Evolutionary conservation across 2,797 vertebrate genomes (phyloP).

Genomic region (Aeoliscus strigatus): DNA sequence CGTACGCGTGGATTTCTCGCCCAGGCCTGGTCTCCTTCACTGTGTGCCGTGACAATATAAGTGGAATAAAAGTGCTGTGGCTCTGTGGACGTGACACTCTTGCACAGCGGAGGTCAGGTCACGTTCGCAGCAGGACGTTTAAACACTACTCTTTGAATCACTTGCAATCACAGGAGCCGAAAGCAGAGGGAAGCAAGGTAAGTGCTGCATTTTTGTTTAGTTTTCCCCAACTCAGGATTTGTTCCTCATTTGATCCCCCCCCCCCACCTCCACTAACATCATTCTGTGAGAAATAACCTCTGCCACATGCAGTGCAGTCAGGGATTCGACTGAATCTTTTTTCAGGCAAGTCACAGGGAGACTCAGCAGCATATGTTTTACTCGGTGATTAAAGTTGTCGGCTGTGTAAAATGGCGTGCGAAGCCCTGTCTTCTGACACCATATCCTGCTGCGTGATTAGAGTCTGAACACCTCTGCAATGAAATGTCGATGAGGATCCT

Average conservation of each 20-base stretch:
- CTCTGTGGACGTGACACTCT: constrained; percentile 11
- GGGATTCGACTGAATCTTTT: constrained; percentile 60
- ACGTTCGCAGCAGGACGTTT: constrained; percentile 58
- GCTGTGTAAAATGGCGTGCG: constrained; percentile 3
- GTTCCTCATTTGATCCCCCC: constrained; percentile 25
- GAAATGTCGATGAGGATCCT: too few species aligned
- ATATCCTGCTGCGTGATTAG: neutral
- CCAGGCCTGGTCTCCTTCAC: too few species aligned
- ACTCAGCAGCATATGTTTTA: constrained; percentile 5
- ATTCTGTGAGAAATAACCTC: constrained; percentile 62
- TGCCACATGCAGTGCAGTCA: constrained; percentile 50
- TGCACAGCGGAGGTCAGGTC: constrained; percentile 32
- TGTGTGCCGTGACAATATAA: too few species aligned
- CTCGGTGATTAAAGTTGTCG: constrained; percentile 15
- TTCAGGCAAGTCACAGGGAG: constrained; percentile 15
- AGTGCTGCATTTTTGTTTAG: constrained; percentile 59
- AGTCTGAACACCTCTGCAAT: too few species aligned
- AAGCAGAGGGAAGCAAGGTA: constrained; percentile 81
- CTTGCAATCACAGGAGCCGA: constrained; percentile 80
- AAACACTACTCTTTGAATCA: constrained; percentile 80
- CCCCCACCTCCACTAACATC: constrained; percentile 64
- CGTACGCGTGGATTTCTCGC: too few species aligned
- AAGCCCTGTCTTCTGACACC: constrained; percentile 4
- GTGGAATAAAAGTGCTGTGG: neutral
- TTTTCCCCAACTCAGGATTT: constrained; percentile 35